A percentile compares a stretch with the other conserved stretches of the same genome.
These are phyloP conservation scores for Thymallus thymallus DNA, from an alignment of 2,113 vertebrate genomes.

Conservation along the genomic window DNA sequence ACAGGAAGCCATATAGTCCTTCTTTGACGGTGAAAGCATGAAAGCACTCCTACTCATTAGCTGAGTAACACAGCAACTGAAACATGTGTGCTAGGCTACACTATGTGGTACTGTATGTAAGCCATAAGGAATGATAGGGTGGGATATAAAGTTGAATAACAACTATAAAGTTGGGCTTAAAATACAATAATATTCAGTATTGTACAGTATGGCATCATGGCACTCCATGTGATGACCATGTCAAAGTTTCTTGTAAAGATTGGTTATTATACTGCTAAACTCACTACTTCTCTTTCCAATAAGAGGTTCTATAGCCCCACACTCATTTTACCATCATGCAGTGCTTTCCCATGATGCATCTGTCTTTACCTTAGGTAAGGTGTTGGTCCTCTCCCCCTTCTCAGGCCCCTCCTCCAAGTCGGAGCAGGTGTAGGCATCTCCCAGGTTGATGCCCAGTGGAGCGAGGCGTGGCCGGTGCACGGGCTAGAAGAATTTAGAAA, in stretches of 20 bases:
- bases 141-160: too few relatives aligned
- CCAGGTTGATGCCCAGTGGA: constrained; percentile 76
- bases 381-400: constrained; percentile 83
- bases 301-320: too few relatives aligned
- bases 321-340: too few relatives aligned
- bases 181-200: too few relatives aligned
- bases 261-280: too few relatives aligned
- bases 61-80: constrained; percentile 51
- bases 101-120: constrained; percentile 44
- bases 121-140: constrained; percentile 12
- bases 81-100: constrained; percentile 23
- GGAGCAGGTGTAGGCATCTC: constrained; percentile 85
- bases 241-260: too few relatives aligned
- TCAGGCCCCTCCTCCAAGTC: constrained; percentile 90
- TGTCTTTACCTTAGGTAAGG: constrained; percentile 85
- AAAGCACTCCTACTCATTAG: constrained; percentile 53
- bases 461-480: constrained; percentile 84
- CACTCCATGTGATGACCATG: too few relatives aligned
- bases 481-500: constrained; percentile 64
- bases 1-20: constrained; percentile 49
- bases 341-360: background rate
- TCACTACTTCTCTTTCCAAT: too few relatives aligned
- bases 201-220: too few relatives aligned
- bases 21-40: constrained; percentile 63
- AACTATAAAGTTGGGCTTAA: too few relatives aligned